Evolutionary conservation across 2,113 vertebrate genomes (phyloP), one percentile per base, ranked within the genome.

Genomic region (Tenebrosternarchus preto): DNA sequence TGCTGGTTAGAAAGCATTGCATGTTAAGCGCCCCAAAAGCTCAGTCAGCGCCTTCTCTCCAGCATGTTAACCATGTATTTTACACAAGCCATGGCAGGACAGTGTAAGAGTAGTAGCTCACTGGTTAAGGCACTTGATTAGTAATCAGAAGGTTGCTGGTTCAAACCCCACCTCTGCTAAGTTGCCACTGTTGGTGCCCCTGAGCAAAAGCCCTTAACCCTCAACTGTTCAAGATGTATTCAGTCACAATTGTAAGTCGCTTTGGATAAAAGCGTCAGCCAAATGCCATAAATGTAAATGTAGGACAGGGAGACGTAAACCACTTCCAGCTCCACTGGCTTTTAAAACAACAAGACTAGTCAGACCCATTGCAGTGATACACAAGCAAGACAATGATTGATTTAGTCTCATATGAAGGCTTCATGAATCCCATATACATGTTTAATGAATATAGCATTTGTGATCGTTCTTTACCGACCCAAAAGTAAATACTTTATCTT

Each of bases 281-380:
- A n/a, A n/a, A n/a, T n/a, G n/a, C n/a, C n/a, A n/a, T n/a, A n/a
- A n/a, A n/a, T n/a, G n/a, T n/a, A n/a, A n/a, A n/a, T n/a, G n/a
- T n/a, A n/a, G n/a, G n/a, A n/a, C 71, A 24, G n/a, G 19, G 22
- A 19, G 36, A 9, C 11, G 73, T 76, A 4, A 50, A 17, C 60
- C 77, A 61, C 57, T 69, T 83, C 5, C 53, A 67, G 69, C 46
- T 50, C 22, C 29, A 50, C 36, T 80, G n/a, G 59, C 12, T n/a
- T 69, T 76, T 43, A 25, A 25, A 55, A 22, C 73, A 75, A 69
- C 68, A 68, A 27, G 80, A 79, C 66, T 39, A 84, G 82, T 80
- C 72, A 53, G 71, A 84, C 84, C 82, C 71, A 63, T 11, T 59
- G 76, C 74, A 86, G n/a, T 81, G 78, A 84, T 67, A 85, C 71